A percentile compares a stretch with the other conserved stretches of the same genome.
These are phyloP conservation scores for Phoxinus dragarum DNA, from an alignment of 2,797 vertebrate genomes.

Conservation along the genomic window DNA sequence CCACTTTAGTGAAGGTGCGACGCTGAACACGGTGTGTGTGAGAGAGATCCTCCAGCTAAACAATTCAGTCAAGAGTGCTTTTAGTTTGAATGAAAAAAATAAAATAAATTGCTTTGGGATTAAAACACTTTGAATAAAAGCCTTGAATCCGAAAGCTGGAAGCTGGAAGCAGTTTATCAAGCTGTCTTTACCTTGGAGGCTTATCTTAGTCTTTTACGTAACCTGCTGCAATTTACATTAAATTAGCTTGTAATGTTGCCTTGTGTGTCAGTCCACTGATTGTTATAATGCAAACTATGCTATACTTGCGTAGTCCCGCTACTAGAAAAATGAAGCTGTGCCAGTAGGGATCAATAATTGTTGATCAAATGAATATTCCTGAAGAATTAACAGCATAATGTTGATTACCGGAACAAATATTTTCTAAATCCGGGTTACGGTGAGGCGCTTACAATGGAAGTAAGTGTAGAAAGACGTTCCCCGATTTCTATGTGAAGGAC, in stretches of 20 bases:
- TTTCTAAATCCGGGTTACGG: not conserved
- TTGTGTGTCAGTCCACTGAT: conserved; percentile 5
- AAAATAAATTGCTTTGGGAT: not conserved
- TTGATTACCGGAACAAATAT: not conserved
- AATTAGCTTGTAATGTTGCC: conserved; percentile 25
- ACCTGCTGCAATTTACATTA: conserved; percentile 27
- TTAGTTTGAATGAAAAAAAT: conserved; percentile 29
- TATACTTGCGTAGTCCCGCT: not conserved
- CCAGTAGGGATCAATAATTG: not conserved
- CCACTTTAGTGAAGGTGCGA: conserved; percentile 15
- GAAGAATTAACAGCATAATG: not conserved
- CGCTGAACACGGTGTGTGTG: not conserved
- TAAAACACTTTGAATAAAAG: conserved; percentile 31
- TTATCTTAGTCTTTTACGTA: not conserved
- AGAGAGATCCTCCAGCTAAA: conserved; percentile 25
- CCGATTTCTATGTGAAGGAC: no score
- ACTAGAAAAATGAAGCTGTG: not conserved
- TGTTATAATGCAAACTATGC: not conserved
- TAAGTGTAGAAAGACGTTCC: no score
- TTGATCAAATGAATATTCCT: not conserved
- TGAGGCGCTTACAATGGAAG: not conserved
- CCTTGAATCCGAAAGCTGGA: conserved; percentile 25
- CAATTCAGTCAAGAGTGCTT: conserved; percentile 38
- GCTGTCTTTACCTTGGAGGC: conserved; percentile 8
- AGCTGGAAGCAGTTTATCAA: conserved; percentile 29